Percentiles rank a stretch among this genome's conserved stretches.
These are phyloP conservation scores for Apotomis betuletana DNA, from an alignment of 2,888 invertebrate species.

Conservation along the genomic window DNA sequence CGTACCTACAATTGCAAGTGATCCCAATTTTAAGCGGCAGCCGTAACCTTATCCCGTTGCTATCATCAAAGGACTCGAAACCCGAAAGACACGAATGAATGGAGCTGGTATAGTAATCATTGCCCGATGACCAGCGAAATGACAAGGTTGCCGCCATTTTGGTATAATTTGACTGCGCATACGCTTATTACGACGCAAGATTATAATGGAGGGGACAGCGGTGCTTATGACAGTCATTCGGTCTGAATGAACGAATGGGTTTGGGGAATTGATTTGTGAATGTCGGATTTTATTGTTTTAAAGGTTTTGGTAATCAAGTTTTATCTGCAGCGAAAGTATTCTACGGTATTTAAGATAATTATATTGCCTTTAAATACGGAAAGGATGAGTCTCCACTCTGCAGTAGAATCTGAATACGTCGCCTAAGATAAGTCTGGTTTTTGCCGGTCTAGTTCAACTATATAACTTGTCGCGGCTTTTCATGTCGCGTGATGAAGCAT, in stretches of 20 bases:
- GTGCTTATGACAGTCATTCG: constrained; percentile 25
- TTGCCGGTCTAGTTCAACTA: too few relatives aligned
- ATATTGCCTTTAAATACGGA: too few relatives aligned
- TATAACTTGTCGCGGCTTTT: too few relatives aligned
- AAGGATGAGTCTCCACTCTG: too few relatives aligned
- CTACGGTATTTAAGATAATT: too few relatives aligned
- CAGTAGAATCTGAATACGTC: too few relatives aligned
- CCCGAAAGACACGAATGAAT: constrained; percentile 26
- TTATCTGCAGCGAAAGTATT: not conserved
- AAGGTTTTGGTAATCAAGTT: constrained; percentile 7
- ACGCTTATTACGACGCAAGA: constrained; percentile 73
- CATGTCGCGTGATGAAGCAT: too few relatives aligned
- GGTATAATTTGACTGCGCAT: constrained; percentile 69
- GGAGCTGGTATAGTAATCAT: constrained; percentile 31
- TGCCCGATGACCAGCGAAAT: constrained; percentile 55
- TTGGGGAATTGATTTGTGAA: constrained; percentile 28
- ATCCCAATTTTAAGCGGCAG: constrained; percentile 10
- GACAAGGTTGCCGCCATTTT: constrained; percentile 73
- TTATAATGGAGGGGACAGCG: constrained; percentile 29
- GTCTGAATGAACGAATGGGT: constrained; percentile 20
- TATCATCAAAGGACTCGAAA: constrained; percentile 27
- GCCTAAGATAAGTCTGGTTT: too few relatives aligned
- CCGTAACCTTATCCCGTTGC: constrained; percentile 15
- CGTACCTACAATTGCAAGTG: not conserved
- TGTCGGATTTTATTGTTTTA: constrained; percentile 9